Evolutionary conservation across 2,888 invertebrate species (phyloP).

Genomic region (Steinernema scapterisci): DNA sequence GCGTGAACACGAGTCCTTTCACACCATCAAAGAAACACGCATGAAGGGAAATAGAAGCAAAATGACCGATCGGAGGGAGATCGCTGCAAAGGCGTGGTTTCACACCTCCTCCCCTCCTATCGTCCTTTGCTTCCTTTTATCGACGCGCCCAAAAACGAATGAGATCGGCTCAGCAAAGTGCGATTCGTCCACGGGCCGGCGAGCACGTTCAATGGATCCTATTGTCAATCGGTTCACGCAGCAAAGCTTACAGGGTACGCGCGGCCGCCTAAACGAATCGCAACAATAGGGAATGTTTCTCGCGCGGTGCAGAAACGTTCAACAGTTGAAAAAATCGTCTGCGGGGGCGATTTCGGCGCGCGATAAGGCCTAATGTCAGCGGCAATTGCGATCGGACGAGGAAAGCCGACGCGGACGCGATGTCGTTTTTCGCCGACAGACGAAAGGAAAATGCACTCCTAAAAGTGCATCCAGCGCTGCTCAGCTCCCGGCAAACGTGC

Average conservation of each 20-base stretch:
- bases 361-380: slow-evolving; percentile 13
- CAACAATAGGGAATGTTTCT: background rate
- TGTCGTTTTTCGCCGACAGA: slow-evolving; percentile 7
- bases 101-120: background rate
- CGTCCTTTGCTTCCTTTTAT: no score
- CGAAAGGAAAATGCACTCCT: slow-evolving; percentile 7
- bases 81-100: background rate
- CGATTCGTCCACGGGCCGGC: background rate
- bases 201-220: background rate
- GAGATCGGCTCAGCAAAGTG: background rate
- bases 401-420: slow-evolving; percentile 7
- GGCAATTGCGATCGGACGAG: background rate
- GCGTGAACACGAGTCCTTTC: background rate
- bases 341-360: slow-evolving; percentile 16
- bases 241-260: background rate
- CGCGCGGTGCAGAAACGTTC: background rate
- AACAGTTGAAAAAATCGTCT: slow-evolving; percentile 2
- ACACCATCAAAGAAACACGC: background rate
- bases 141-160: no score
- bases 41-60: background rate
- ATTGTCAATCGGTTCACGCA: background rate
- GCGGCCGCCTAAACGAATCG: background rate
- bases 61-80: background rate
- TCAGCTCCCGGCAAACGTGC: background rate
- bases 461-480: slow-evolving; percentile 24